A percentile compares a stretch with the other conserved stretches of the same genome.
Evolutionary conservation across 2,113 vertebrate genomes (phyloP).

Genomic region (Cebidichthys violaceus): DNA sequence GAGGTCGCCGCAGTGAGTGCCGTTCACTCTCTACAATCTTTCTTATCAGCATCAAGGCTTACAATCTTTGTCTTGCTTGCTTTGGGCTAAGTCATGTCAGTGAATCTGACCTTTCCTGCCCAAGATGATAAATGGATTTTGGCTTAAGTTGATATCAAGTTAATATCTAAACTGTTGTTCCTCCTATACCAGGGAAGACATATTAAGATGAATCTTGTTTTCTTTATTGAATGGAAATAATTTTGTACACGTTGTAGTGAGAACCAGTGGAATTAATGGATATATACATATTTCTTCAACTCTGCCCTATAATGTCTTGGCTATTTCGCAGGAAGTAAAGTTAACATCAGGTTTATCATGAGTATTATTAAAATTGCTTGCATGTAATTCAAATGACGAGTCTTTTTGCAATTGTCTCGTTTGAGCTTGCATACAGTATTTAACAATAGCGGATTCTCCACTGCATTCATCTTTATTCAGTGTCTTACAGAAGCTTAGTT

Average conservation of each 20-base stretch:
- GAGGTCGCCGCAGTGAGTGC: slow-evolving; percentile 89
- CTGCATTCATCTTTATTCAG: slow-evolving; percentile 49
- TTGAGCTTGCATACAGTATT: background rate
- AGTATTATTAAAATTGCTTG: background rate
- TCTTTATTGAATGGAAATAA: too few species aligned
- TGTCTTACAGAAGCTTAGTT: slow-evolving; percentile 30
- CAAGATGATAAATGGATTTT: background rate
- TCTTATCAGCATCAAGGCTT: background rate
- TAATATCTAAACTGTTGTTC: background rate
- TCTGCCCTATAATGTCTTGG: background rate
- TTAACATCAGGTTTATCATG: background rate
- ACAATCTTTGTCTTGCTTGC: background rate
- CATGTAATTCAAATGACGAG: background rate
- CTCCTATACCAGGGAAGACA: background rate
- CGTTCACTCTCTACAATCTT: background rate
- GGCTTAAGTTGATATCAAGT: background rate
- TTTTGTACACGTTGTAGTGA: background rate
- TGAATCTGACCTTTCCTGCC: background rate
- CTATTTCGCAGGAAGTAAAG: background rate
- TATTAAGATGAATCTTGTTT: background rate
- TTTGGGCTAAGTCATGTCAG: background rate
- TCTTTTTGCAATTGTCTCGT: slow-evolving; percentile 13
- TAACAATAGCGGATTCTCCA: slow-evolving; percentile 34
- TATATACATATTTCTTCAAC: background rate
- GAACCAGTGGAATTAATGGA: background rate